Percentiles rank a stretch among this genome's conserved stretches.
These are phyloP conservation scores for Mormyrops boulengeri DNA, from an alignment of 2,797 vertebrate species.

Conservation along the genomic window DNA sequence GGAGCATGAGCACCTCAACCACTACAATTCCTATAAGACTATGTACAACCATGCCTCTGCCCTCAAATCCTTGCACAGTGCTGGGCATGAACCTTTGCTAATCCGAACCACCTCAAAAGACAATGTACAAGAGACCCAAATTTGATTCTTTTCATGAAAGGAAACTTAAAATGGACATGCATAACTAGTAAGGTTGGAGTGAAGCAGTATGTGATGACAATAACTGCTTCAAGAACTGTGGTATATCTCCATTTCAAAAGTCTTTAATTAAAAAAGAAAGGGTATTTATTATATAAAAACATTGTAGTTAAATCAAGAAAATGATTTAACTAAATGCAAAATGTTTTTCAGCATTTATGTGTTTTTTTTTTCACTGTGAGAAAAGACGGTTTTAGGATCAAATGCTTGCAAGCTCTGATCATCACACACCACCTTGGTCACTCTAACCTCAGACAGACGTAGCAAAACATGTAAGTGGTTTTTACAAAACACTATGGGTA, in stretches of 20 bases:
- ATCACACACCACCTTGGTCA: neutral
- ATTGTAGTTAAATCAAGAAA: conserved; percentile 94
- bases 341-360: conserved; percentile 59
- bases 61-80: conserved; percentile 97
- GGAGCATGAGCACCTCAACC: conserved; percentile 93
- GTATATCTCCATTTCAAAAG: conserved; percentile 91
- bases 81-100: conserved; percentile 99
- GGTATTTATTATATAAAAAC: conserved; percentile 98
- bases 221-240: conserved; percentile 83
- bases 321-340: conserved; percentile 74
- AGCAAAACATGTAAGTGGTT: conserved; percentile 43
- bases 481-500: conserved; percentile 33
- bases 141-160: conserved; percentile 70
- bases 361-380: conserved; percentile 58
- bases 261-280: conserved; percentile 95
- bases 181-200: conserved; percentile 38
- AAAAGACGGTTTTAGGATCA: conserved; percentile 72
- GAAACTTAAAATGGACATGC: conserved; percentile 40
- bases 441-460: neutral
- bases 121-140: conserved; percentile 99
- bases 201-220: conserved; percentile 51
- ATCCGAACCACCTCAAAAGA: conserved; percentile 99
- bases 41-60: conserved; percentile 93
- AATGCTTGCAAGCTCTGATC: conserved; percentile 59
- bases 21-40: conserved; percentile 98